Base-by-base conservation (phyloP, 2,113 vertebrate genomes). In the Oenanthe oenanthe region DNA sequence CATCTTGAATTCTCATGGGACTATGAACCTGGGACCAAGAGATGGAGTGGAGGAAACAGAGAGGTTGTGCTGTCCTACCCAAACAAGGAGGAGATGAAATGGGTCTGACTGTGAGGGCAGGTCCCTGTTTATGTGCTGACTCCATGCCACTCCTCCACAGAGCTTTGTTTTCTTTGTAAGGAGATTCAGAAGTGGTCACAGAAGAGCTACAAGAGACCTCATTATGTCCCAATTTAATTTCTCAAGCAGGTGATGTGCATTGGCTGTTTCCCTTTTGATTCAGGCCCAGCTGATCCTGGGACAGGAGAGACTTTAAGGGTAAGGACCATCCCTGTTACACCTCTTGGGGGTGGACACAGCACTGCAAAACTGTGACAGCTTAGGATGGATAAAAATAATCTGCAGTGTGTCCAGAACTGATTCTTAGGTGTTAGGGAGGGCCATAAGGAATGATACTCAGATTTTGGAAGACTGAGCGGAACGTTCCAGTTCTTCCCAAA, bases 401-500 rank as follows among this genome's bases (percentile, higher is more conserved):
- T 31, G 50, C 31, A 92, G 50, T 1, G 0, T 6, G 10, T 68
- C 91, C 66, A 95, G 77, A 50, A 24, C 54, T 88, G 89, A 82
- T 57, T 95, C 38, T 58, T n/a, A 86, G 73, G 88, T 60, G 76
- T 93, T 60, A 94, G 84, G 84, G 93, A 92, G 80, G 62, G 81
- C 48, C 45, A 22, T 54, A 56, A 89, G 42, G 68, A 93, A 48
- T 7, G 68, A 86, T 60, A 72, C 7, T 95, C 62, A 61, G n/a
- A 43, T 58, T 70, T 81, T 96, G 94, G 95, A 96, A 92, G 58
- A 25, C 28, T 4, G 34, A 89, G 65, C n/a, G 95, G 94, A 96
- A 95, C 2, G 19, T 96, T 95, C 70, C 84, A 85, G 50, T 29
- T 76, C 87, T 85, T 96, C 91, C 62, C 91, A 95, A 96, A 95